Evolutionary conservation across 2,888 invertebrate genomes (phyloP).

Genomic region (Poecilobothrus nobilitatus): DNA sequence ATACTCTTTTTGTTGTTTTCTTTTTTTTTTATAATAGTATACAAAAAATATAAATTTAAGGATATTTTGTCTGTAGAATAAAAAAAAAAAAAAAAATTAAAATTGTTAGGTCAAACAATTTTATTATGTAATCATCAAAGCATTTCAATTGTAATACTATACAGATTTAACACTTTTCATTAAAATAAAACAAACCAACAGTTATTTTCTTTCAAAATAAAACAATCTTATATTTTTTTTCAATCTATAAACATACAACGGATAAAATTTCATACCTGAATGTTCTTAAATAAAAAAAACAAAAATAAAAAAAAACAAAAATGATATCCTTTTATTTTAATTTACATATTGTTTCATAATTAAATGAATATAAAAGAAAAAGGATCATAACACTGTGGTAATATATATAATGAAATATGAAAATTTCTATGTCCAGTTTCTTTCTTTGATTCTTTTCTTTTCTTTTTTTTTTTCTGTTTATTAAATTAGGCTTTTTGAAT

Average conservation of each 20-base stretch:
- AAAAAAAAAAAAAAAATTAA: too few relatives aligned
- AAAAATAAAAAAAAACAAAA: not conserved
- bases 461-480: too few relatives aligned
- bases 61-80: too few relatives aligned
- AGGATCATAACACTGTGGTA: slow-evolving; percentile 6
- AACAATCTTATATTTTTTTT: not conserved
- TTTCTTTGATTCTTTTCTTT: too few relatives aligned
- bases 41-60: too few relatives aligned
- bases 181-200: not conserved
- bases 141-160: not conserved
- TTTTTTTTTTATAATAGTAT: too few relatives aligned
- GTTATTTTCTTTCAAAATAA: too few relatives aligned
- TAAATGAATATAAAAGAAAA: not conserved
- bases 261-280: slow-evolving; percentile 1
- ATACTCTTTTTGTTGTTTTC: too few relatives aligned
- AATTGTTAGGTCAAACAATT: not conserved
- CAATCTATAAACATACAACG: not conserved
- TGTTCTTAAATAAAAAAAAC: not conserved
- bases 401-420: not conserved
- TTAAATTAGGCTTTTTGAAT: too few relatives aligned
- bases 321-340: not conserved
- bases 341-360: not conserved
- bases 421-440: not conserved
- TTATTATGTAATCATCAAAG: not conserved
- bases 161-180: not conserved